Base-by-base conservation (phyloP, 2,113 vertebrate genomes). In the Pachyramphus minor region DNA sequence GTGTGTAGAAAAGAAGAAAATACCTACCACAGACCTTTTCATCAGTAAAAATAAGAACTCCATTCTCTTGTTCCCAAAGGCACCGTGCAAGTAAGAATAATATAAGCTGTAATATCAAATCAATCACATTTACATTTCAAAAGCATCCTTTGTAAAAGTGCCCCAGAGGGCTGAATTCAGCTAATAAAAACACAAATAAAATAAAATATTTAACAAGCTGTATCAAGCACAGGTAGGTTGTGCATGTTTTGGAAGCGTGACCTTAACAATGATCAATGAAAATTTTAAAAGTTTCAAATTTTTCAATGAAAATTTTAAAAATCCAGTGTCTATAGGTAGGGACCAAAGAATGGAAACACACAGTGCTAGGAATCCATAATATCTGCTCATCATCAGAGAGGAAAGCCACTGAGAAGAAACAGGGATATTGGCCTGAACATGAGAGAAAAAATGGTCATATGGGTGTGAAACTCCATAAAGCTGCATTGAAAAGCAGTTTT, bases 121-220 rank as follows among this genome's bases (percentile, higher is more conserved):
- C 93, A 96, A 94, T 97, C 76, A 92, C 90, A 98, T 97, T 97
- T 96, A 95, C 91, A 93, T 97, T 96, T 95, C 92, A 87, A 95
- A 97, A 87, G 49, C 73, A 77, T 96, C 73, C 39, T 94, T 96
- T 5, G 12, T 50, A 50, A 93, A 77, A 95, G 41, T 60, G 69
- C 80, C 53, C 82, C 58, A 53, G 87, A 92, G 91, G 87, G 52
- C 72, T 91, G 67, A 88, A 63, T 82, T 80, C 62, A 87, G 50
- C 91, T 95, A 96, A 94, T 95, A 95, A 96, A 97, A 92, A 83
- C 93, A 87, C 75, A 94, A 73, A 94, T 90, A 72, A 63, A 77
- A 56, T 96, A 66, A 92, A 95, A 69, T 95, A 96, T 95, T 97
- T 92, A 96, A 89, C 64, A 94, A 88, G 67, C 55, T 71, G 18